Conservation (phyloP, 2,888 invertebrate genomes). For the Monochamus alternatus region DNA sequence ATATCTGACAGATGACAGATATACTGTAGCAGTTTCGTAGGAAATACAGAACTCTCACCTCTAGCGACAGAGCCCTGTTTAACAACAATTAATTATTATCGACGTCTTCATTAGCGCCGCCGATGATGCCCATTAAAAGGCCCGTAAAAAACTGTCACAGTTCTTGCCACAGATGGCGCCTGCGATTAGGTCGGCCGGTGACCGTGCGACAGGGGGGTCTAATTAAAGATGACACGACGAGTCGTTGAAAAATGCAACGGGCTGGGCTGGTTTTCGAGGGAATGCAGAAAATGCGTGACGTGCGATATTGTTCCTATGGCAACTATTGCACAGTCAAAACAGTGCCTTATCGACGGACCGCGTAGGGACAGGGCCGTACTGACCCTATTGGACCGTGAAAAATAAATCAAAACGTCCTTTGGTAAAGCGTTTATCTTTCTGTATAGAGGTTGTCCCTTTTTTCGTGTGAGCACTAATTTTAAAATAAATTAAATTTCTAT, state of each 20-base stretch:
- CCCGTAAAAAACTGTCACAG: constrained; percentile 4
- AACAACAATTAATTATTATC: constrained; percentile 12
- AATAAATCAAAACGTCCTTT: too few relatives aligned
- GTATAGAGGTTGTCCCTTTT: background rate
- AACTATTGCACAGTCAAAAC: constrained; percentile 13
- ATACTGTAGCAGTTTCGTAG: too few relatives aligned
- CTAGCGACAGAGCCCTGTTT: too few relatives aligned
- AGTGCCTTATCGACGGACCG: background rate
- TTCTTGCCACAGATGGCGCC: constrained; percentile 23
- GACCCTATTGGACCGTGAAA: background rate
- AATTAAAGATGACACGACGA: constrained; percentile 17
- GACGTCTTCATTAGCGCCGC: background rate
- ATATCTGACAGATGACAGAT: too few relatives aligned
- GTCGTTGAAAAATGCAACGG: constrained; percentile 6
- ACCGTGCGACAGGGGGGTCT: background rate
- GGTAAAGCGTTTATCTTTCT: too few relatives aligned
- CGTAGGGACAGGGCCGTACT: background rate
- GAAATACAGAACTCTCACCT: too few relatives aligned
- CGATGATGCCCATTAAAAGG: background rate
- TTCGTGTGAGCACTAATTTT: background rate
- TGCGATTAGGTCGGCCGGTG: constrained; percentile 18
- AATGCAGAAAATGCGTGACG: background rate
- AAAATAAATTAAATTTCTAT: too few relatives aligned
- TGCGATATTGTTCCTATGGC: constrained; percentile 20
- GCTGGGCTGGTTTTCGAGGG: background rate